phyloP scores from a whole-genome alignment of 2,113 vertebrate genomes.

The Charina bottae region DNA sequence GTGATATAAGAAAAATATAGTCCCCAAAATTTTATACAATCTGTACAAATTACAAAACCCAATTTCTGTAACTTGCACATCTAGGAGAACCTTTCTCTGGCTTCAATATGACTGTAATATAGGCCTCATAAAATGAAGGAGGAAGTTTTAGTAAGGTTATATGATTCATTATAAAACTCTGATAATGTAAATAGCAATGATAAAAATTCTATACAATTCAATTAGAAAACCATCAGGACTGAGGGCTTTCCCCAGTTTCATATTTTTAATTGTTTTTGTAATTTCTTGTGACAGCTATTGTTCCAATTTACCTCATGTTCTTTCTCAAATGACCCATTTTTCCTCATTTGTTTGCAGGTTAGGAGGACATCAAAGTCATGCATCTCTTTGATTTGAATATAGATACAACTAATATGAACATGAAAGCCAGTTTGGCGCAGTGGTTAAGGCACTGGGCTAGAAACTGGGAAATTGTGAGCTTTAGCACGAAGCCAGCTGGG shows the following conservation, averaged over 20 bases:
- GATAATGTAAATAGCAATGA: not conserved
- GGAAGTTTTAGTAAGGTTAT: not conserved
- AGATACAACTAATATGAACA: not conserved
- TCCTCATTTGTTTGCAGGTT: not conserved
- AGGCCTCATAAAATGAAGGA: not conserved
- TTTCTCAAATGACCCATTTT: not conserved
- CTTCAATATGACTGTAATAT: not conserved
- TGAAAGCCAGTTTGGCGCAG: no score
- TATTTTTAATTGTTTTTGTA: not conserved
- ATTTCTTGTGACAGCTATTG: not conserved
- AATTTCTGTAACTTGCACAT: not conserved
- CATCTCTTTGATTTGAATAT: not conserved
- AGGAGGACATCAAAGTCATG: not conserved
- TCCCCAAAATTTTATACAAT: not conserved
- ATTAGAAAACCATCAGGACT: not conserved
- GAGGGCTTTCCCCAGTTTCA: not conserved
- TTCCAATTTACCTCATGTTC: not conserved
- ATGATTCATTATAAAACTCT: not conserved
- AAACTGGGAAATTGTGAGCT: no score
- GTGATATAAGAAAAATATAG: not conserved
- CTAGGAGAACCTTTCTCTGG: not conserved
- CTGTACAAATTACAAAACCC: not conserved
- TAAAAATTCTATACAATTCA: not conserved
- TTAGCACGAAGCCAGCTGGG: no score
- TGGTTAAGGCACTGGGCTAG: no score